Conservation (phyloP, 2,797 vertebrate genomes). For the Characodon lateralis region DNA sequence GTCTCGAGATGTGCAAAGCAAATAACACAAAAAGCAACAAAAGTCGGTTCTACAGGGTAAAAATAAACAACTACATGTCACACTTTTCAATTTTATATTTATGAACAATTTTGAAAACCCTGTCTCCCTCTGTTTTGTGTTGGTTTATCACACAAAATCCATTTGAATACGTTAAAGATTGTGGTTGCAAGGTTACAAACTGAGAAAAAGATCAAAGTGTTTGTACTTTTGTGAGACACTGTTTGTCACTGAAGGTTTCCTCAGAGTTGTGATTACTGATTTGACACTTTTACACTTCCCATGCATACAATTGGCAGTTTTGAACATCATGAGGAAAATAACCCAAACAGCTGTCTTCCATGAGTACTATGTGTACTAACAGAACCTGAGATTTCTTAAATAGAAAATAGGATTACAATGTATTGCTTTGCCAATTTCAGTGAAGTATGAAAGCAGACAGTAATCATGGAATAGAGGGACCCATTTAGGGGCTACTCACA, state of each 20-base stretch:
- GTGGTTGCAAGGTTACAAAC: not conserved
- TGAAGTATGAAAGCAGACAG: conserved; percentile 10
- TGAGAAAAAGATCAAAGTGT: not conserved
- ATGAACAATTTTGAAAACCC: not conserved
- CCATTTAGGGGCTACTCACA: not conserved
- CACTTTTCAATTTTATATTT: not conserved
- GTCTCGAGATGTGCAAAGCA: no score
- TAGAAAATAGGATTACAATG: not conserved
- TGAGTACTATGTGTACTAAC: not conserved
- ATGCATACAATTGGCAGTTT: not conserved
- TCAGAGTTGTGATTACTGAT: not conserved
- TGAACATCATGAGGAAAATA: not conserved
- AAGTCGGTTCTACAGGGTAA: not conserved
- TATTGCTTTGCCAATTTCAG: not conserved
- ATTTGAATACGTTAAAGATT: not conserved
- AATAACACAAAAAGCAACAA: not conserved
- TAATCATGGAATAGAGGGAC: not conserved
- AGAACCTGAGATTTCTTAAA: not conserved
- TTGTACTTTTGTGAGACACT: not conserved
- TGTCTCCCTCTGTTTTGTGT: not conserved
- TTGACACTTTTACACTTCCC: not conserved
- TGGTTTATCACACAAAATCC: not conserved
- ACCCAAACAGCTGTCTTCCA: not conserved
- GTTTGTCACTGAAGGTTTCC: not conserved
- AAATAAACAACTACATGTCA: not conserved